These are phyloP conservation scores for Hafferia zeledoni DNA, from an alignment of 2,797 vertebrate species.

Conservation along the genomic window DNA sequence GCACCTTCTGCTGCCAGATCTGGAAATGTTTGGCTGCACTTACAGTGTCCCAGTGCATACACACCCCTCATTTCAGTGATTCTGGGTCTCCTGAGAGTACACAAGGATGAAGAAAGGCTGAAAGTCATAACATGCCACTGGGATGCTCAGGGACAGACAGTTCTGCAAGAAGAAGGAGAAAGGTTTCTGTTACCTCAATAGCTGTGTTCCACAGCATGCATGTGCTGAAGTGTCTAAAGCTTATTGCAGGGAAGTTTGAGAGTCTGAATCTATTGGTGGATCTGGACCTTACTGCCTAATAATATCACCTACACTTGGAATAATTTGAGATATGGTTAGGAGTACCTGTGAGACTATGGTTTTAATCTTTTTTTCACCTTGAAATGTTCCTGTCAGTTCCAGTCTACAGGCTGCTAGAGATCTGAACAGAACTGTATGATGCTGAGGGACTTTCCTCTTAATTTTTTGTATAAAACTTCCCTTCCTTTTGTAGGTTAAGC, in stretches of 20 bases:
- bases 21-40: not conserved
- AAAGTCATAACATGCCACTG: not conserved
- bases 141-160: not conserved
- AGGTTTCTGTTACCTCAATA: not conserved
- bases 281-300: not conserved
- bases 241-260: not conserved
- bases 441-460: not conserved
- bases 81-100: not conserved
- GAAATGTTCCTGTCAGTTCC: constrained; percentile 10
- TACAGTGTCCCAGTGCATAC: fast-evolving
- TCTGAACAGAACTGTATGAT: not conserved
- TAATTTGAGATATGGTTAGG: not conserved
- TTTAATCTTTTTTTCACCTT: constrained; percentile 17
- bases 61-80: not conserved
- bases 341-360: not conserved
- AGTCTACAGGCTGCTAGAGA: not conserved
- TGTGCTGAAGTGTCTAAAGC: not conserved
- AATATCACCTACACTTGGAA: not conserved
- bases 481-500: not conserved
- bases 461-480: not conserved
- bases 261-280: not conserved
- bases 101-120: not conserved
- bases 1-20: not conserved
- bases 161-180: not conserved
- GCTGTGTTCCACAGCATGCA: not conserved